Percentiles rank a stretch among this genome's conserved stretches.
These are phyloP conservation scores for Typhlomys cinereus DNA, from an alignment of 2,113 vertebrate genomes.

Conservation along the genomic window DNA sequence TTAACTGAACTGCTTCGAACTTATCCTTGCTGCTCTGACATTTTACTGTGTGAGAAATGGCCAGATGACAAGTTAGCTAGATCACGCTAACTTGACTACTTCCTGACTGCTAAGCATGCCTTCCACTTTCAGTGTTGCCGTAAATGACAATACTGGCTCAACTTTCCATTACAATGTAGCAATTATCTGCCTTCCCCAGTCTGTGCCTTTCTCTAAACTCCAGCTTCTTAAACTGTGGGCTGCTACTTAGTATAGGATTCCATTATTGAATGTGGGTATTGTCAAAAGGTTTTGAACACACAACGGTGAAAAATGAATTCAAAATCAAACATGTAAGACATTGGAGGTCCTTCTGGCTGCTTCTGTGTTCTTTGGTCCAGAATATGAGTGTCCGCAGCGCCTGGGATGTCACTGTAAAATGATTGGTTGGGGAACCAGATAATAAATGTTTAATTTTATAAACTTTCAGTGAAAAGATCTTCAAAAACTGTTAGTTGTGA, in stretches of 20 bases:
- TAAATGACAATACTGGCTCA: not conserved
- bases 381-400: not conserved
- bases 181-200: not conserved
- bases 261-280: not conserved
- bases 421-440: not conserved
- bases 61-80: not conserved
- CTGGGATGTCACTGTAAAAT: not conserved
- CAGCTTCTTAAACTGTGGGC: not conserved
- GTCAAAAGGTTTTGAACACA: not conserved
- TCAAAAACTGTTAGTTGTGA: not conserved
- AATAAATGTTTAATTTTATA: conserved; percentile 2
- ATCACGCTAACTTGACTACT: not conserved
- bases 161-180: not conserved
- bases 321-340: not conserved
- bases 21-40: not conserved
- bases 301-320: not conserved
- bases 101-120: not conserved
- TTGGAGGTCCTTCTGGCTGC: not conserved
- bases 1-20: conserved; percentile 18
- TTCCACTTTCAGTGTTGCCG: not conserved
- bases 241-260: not conserved
- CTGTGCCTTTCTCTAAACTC: not conserved
- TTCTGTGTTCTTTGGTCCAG: not conserved
- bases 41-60: conserved; percentile 16
- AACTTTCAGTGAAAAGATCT: not conserved